These are phyloP conservation scores for Megaptera novaeangliae DNA, from an alignment of 2,113 vertebrate genomes.

Conservation along the genomic window DNA sequence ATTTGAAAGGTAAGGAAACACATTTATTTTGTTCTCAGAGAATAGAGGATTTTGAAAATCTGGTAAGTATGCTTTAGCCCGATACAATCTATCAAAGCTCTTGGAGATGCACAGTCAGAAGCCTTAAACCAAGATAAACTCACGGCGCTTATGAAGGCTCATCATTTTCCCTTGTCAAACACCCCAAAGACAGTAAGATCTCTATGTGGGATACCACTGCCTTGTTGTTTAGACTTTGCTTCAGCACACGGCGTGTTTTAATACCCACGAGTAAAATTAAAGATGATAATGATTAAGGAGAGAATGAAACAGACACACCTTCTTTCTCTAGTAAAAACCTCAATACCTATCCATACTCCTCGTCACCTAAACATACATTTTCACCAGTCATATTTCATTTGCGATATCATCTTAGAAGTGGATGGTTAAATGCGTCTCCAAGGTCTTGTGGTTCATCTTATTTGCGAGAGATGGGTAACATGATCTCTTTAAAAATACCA, in stretches of 20 bases:
- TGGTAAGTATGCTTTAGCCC: background rate
- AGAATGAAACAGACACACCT: background rate
- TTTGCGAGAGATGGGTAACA: background rate
- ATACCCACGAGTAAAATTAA: background rate
- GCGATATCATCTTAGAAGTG: no score
- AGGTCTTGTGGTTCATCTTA: background rate
- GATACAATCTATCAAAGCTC: background rate
- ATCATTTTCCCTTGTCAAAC: background rate
- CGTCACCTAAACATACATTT: fast-evolving
- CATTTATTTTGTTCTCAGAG: background rate
- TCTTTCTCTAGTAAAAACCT: background rate
- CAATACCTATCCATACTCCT: fast-evolving
- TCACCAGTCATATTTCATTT: background rate
- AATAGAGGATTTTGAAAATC: constrained; percentile 14
- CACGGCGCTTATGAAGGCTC: background rate
- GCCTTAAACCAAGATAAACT: constrained; percentile 17
- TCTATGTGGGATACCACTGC: background rate
- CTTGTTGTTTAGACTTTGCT: background rate
- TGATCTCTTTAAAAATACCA: background rate
- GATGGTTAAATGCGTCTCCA: fast-evolving
- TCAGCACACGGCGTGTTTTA: background rate
- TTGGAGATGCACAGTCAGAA: background rate
- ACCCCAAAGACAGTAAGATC: background rate
- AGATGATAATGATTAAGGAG: background rate
- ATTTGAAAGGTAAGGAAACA: background rate